These are phyloP conservation scores for Pelagia noctiluca DNA, from an alignment of 30 jellyfish, hydroid and myxozoan genomes.

Conservation along the genomic window DNA sequence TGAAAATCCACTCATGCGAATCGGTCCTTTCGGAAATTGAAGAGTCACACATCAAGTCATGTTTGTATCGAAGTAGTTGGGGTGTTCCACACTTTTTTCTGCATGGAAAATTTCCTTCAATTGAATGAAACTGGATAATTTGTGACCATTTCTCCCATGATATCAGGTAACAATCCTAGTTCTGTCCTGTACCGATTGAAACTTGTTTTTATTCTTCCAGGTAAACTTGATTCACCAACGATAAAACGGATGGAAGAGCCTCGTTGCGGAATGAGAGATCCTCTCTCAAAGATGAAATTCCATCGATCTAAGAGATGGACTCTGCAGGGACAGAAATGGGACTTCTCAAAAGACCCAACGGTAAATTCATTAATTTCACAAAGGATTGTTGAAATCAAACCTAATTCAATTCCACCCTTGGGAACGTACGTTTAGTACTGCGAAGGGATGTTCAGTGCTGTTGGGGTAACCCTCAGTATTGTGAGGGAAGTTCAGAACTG, in stretches of 20 bases:
- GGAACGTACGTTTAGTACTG: background rate
- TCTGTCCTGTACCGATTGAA: background rate
- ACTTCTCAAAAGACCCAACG: background rate
- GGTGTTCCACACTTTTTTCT: background rate
- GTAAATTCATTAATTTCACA: background rate
- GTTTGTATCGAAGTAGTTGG: too few relatives aligned
- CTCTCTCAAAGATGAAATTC: background rate
- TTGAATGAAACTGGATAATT: background rate
- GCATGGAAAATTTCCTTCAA: background rate
- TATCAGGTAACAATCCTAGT: background rate
- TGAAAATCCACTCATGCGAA: too few relatives aligned
- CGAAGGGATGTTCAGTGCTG: too few relatives aligned
- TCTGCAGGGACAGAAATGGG: conserved; percentile 80
- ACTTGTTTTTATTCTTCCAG: conserved; percentile 6
- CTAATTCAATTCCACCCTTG: background rate
- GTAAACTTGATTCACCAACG: conserved; percentile 66
- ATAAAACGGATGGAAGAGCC: conserved; percentile 54
- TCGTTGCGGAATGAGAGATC: conserved; percentile 87
- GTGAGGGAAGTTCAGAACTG: too few relatives aligned
- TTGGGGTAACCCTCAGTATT: too few relatives aligned
- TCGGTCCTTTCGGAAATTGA: too few relatives aligned
- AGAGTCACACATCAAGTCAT: too few relatives aligned
- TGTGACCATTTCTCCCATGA: background rate
- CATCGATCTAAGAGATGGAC: conserved; percentile 53
- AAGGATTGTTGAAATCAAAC: background rate